A percentile compares a stretch with the other conserved stretches of the same genome.
Conservation (phyloP, 2,113 vertebrate genomes). For the Brachirus orientalis region DNA sequence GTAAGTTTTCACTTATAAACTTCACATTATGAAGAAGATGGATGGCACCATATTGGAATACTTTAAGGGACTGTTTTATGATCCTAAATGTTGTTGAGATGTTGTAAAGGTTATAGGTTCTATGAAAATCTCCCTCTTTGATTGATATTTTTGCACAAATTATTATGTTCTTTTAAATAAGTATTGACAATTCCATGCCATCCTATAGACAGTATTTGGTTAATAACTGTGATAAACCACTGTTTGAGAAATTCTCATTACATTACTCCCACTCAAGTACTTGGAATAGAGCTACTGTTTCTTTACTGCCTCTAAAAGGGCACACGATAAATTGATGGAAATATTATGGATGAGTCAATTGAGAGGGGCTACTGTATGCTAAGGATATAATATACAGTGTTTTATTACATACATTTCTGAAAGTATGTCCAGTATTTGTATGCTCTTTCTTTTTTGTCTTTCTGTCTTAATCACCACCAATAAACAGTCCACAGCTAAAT, state of each 20-base stretch:
- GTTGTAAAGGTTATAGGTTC: not conserved
- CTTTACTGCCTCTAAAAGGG: constrained; percentile 65
- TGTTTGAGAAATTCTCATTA: constrained; percentile 65
- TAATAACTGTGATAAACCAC: constrained; percentile 59
- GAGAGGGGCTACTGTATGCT: constrained; percentile 54
- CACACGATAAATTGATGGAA: constrained; percentile 54
- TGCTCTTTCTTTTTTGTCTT: constrained; percentile 45
- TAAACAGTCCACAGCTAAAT: constrained; percentile 44
- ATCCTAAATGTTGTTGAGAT: not conserved
- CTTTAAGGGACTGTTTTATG: constrained; percentile 3
- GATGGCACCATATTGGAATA: constrained; percentile 13
- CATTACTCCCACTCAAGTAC: constrained; percentile 69
- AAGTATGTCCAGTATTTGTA: constrained; percentile 50
- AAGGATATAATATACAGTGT: constrained; percentile 38
- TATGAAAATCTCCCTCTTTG: constrained; percentile 17
- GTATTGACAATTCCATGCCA: constrained; percentile 9
- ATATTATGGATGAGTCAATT: constrained; percentile 62
- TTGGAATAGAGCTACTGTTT: constrained; percentile 65
- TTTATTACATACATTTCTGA: constrained; percentile 44
- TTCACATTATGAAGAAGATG: not conserved
- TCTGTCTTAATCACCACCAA: constrained; percentile 51
- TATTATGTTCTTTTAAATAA: constrained; percentile 1
- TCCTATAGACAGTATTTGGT: constrained; percentile 28
- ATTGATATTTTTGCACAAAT: constrained; percentile 26
- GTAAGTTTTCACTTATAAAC: not conserved